Base-by-base conservation (phyloP, 2,888 invertebrate species). In the Scrobipalpa costella region DNA sequence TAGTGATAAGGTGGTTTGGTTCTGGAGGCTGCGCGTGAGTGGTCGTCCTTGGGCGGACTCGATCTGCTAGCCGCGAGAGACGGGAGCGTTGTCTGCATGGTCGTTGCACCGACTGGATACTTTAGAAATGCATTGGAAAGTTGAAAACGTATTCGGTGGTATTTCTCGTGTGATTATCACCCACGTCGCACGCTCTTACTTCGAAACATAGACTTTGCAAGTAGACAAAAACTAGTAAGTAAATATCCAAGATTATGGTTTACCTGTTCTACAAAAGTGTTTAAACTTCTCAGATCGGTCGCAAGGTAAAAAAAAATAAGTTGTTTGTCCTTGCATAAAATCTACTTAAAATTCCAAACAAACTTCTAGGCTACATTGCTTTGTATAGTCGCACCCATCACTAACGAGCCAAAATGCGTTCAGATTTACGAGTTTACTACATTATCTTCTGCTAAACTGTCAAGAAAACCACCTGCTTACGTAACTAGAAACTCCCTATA, bases 41-140 rank as follows among this genome's bases (percentile, higher is more conserved):
- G 89, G 90, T 89, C 88, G 91, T 90, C 91, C 91, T 91, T 91
- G 90, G 84, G 88, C 87, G 90, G 90, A 91, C 90, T 86, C 88
- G 91, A 91, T 90, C 90, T 88, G 91, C 91, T 89, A 88, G 87
- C 79, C 81, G 78, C 86, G 84, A 86, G 89, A 89, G 88, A 89
- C 85, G 86, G 90, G 85, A 87, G 86, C 85, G 81, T 79, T 76
- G 79, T 81, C n/a, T 40, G 64, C 67, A 62, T 90, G 90, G 90
- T 90, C 90, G 90, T 90, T 91, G 90, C 90, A 90, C 90, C 87
- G 86, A 85, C 83, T 83, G 82, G 83, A 85, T 84, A 86, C 88
- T 83, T 85, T 81, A 83, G 81, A 90, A 90, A 90, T 88, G 86
- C 88, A 89, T 90, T 90, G 84, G 90, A 91, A 90, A 90, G 90